A percentile compares a stretch with the other conserved stretches of the same genome.
These are phyloP conservation scores for Dione vanillae DNA, from an alignment of 2,888 invertebrate genomes.

Conservation along the genomic window DNA sequence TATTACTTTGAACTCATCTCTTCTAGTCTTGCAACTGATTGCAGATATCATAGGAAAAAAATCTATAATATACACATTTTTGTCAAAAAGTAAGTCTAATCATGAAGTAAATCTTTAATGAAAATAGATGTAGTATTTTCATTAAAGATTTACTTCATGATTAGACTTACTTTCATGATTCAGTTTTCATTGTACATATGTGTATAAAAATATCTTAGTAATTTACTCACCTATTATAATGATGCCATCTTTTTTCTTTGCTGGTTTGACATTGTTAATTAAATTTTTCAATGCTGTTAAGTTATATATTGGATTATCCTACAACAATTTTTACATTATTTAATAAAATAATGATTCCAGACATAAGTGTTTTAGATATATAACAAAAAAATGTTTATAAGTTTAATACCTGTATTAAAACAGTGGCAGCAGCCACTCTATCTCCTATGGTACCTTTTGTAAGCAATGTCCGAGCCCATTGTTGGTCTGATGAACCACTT, in stretches of 20 bases:
- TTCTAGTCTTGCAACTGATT: no score
- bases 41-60: no score
- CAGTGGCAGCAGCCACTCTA: conserved; percentile 92
- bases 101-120: no score
- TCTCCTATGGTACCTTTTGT: conserved; percentile 93
- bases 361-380: not conserved
- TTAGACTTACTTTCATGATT: no score
- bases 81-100: no score
- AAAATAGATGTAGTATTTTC: no score
- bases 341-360: not conserved
- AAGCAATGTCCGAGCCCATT: conserved; percentile 91
- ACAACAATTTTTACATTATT: conserved; percentile 56
- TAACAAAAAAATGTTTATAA: not conserved
- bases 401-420: conserved; percentile 85
- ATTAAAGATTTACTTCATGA: no score
- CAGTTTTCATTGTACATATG: no score
- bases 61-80: no score
- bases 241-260: conserved; percentile 89
- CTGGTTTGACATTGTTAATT: conserved; percentile 90
- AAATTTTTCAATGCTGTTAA: conserved; percentile 88
- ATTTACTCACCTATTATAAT: conserved; percentile 86
- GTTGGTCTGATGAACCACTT: conserved; percentile 85
- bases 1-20: no score
- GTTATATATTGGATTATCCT: conserved; percentile 93
- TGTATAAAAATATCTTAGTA: not conserved